Evolutionary conservation across 2,113 vertebrate species (phyloP), one percentile per base, ranked within the genome.

Genomic region (Bujurquina vittata): DNA sequence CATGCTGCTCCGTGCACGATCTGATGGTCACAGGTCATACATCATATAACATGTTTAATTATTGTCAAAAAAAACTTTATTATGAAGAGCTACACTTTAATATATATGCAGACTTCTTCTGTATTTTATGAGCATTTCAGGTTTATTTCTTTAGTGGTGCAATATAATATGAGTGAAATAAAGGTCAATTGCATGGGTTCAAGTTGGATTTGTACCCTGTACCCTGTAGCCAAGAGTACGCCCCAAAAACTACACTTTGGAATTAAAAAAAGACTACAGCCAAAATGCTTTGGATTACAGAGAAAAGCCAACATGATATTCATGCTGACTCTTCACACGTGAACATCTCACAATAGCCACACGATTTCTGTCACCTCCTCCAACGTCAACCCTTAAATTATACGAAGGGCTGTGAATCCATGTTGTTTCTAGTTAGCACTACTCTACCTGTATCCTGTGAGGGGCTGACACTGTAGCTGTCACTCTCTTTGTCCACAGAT

Each of bases 391-490:
- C 12, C 10, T 20, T n/a, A 57, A 73, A 63, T 52, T 72, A 18
- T 31, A 72, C 20, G 40, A 37, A 46, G 11, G 4, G 4, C 33
- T 55, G 43, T 11, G n/a, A n/a, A n/a, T 75, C 18, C 74, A 43
- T 69, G 58, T 74, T 76, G 29, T 62, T 72, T 9, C 22, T 73
- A 37, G 23, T 29, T n/a, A 63, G 35, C n/a, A 8, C 35, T 8
- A 17, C 49, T 54, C 22, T 83, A 99, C 98, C 98, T 96, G 98
- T 99, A 89, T 99, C 98, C 91, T 99, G 98, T 0, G 98, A 99
- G 5, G 98, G 98, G 93, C 98, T 99, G 95, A 99, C 98, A 0
- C 98, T 99, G 96, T 99, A 99, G 94, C 98, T 99, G 94, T 99
- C 98, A 0, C 98, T 99, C 86, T 99, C 98, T 90, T 99, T 99